A percentile compares a stretch with the other conserved stretches of the same genome.
phyloP scores from a whole-genome alignment of 2,113 vertebrate species.

The Calyptommatus sinebrachiatus region DNA sequence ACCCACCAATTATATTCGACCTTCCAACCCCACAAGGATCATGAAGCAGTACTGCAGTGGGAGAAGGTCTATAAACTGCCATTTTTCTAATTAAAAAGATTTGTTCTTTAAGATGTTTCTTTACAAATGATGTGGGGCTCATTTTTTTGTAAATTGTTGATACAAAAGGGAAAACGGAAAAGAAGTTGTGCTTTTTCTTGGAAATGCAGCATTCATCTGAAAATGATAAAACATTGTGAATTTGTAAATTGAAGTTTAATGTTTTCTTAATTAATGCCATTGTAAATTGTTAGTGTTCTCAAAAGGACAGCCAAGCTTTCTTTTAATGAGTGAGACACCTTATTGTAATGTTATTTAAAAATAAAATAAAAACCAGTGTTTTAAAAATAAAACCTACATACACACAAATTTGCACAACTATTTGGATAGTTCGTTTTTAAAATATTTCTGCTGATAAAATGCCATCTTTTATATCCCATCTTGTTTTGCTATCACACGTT shows the following conservation, averaged over 20 bases:
- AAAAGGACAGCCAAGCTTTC: constrained; percentile 87
- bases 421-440: constrained; percentile 63
- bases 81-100: constrained; percentile 80
- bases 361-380: constrained; percentile 68
- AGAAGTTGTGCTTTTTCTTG: constrained; percentile 77
- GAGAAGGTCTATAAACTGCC: constrained; percentile 72
- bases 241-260: constrained; percentile 83
- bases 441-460: constrained; percentile 49
- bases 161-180: constrained; percentile 66
- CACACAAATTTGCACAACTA: constrained; percentile 79
- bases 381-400: constrained; percentile 43
- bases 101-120: constrained; percentile 77
- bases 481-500: constrained; percentile 26
- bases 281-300: constrained; percentile 84
- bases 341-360: constrained; percentile 90
- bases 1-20: constrained; percentile 97
- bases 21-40: constrained; percentile 93
- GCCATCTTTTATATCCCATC: constrained; percentile 39
- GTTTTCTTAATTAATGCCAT: constrained; percentile 78
- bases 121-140: constrained; percentile 72
- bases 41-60: constrained; percentile 75
- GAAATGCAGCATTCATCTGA: constrained; percentile 84
- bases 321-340: constrained; percentile 88
- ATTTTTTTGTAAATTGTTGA: constrained; percentile 83
- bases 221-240: constrained; percentile 87